phyloP scores from a whole-genome alignment of 2,888 invertebrate genomes.

The Drosophila nr. perissopoda region DNA sequence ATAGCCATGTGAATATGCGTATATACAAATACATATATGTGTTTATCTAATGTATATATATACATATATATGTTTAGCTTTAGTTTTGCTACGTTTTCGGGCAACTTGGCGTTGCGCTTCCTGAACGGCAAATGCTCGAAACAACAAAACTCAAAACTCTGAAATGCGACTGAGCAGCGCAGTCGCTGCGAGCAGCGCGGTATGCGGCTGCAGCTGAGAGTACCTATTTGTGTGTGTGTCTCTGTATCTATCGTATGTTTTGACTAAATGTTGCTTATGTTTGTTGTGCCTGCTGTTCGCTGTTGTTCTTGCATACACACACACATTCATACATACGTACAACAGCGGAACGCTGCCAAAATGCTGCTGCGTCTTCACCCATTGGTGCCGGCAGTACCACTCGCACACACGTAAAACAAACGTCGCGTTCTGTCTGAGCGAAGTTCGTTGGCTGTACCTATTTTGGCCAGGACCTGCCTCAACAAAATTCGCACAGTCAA shows the following conservation, averaged over 20 bases:
- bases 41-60: slow-evolving; percentile 6
- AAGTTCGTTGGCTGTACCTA: slow-evolving; percentile 85
- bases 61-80: slow-evolving; percentile 15
- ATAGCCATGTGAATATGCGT: slow-evolving; percentile 17
- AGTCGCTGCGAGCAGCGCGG: slow-evolving; percentile 30
- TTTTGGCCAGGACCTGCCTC: slow-evolving; percentile 84
- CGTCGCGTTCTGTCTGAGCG: slow-evolving; percentile 63
- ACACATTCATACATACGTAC: slow-evolving; percentile 48
- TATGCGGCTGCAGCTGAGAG: slow-evolving; percentile 38
- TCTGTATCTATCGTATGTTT: slow-evolving; percentile 74
- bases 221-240: slow-evolving; percentile 35
- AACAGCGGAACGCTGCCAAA: slow-evolving; percentile 61
- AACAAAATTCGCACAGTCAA: slow-evolving; percentile 74
- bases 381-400: slow-evolving; percentile 54
- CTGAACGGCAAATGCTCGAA: slow-evolving; percentile 77
- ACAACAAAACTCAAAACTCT: slow-evolving; percentile 68
- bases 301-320: slow-evolving; percentile 24
- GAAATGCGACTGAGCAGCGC: slow-evolving; percentile 53
- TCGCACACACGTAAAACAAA: slow-evolving; percentile 16
- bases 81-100: slow-evolving; percentile 58
- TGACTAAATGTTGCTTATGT: slow-evolving; percentile 77
- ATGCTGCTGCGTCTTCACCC: slow-evolving; percentile 73
- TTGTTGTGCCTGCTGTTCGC: slow-evolving; percentile 66
- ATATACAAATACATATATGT: slow-evolving; percentile 13
- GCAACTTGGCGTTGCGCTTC: slow-evolving; percentile 71